Evolutionary conservation across 2,888 invertebrate species (phyloP).

Genomic region (Mythimna pallens): DNA sequence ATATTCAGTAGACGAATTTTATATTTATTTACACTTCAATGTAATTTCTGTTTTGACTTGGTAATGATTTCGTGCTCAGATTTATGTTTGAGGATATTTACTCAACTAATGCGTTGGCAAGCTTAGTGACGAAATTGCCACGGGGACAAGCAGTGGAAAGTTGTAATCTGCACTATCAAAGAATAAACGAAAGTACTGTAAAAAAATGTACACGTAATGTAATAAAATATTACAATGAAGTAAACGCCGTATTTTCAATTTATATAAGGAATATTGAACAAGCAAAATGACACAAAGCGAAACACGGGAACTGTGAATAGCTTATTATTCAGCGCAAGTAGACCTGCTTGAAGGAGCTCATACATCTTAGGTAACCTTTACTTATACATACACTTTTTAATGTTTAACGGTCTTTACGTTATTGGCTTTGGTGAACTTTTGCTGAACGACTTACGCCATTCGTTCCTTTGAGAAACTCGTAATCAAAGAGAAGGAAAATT

Average conservation of each 20-base stretch:
- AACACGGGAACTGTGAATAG: constrained; percentile 37
- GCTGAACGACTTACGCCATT: constrained; percentile 18
- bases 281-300: constrained; percentile 48
- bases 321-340: constrained; percentile 58
- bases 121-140: neutral
- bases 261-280: constrained; percentile 34
- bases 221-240: constrained; percentile 33
- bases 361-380: constrained; percentile 40
- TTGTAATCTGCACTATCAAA: neutral
- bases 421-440: constrained; percentile 52
- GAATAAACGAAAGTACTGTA: neutral
- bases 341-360: constrained; percentile 52
- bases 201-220: constrained; percentile 15
- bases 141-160: neutral
- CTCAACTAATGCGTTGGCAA: neutral
- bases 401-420: constrained; percentile 37
- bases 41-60: constrained; percentile 34
- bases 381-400: constrained; percentile 45
- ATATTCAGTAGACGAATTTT: constrained; percentile 49
- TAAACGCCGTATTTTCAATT: constrained; percentile 32
- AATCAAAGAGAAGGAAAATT: constrained; percentile 39
- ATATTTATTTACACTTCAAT: constrained; percentile 46
- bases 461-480: constrained; percentile 22
- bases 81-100: constrained; percentile 28
- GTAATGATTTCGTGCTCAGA: neutral